These are phyloP conservation scores for Troides aeacus DNA, from an alignment of 2,888 invertebrate genomes.

Conservation along the genomic window DNA sequence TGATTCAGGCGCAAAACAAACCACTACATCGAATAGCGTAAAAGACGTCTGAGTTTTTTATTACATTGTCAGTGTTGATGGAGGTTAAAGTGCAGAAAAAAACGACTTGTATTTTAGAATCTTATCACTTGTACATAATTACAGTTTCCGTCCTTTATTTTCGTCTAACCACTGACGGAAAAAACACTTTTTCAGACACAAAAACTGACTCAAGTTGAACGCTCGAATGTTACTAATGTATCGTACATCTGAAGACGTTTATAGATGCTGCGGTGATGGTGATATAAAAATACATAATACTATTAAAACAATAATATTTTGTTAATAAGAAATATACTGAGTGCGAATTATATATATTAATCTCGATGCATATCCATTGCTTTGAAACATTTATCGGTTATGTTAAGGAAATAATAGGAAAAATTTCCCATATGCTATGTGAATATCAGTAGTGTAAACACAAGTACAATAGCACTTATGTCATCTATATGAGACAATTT, in stretches of 20 bases:
- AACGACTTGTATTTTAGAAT: conserved; percentile 4
- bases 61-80: background rate
- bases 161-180: conserved; percentile 43
- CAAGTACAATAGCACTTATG: background rate
- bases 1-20: background rate
- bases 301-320: background rate
- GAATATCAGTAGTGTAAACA: background rate
- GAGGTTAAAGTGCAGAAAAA: background rate
- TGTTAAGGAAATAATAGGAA: background rate
- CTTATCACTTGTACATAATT: conserved; percentile 41
- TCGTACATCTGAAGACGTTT: too few relatives aligned
- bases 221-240: conserved; percentile 1
- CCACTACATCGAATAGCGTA: background rate
- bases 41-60: background rate
- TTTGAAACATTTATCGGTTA: background rate
- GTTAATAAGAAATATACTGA: background rate
- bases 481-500: background rate
- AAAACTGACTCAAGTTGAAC: conserved; percentile 35
- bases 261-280: background rate
- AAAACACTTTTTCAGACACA: conserved; percentile 35
- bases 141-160: conserved; percentile 61
- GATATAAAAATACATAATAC: background rate
- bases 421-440: background rate
- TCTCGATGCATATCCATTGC: background rate
- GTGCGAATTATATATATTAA: background rate